Evolutionary conservation across 2,113 vertebrate species (phyloP).

Genomic region (Trogon melanurus): DNA sequence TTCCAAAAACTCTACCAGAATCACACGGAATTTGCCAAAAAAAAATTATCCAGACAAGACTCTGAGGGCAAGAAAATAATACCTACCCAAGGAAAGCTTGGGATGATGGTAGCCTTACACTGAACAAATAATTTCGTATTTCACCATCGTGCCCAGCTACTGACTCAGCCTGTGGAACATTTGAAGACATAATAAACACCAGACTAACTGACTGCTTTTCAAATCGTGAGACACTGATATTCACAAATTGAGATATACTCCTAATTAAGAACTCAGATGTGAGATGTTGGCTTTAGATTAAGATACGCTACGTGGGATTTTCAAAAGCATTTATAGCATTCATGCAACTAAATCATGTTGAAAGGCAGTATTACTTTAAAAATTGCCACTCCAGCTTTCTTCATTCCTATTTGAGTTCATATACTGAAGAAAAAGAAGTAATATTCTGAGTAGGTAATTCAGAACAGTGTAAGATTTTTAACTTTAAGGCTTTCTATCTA

Average conservation of each 20-base stretch:
- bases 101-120: background rate
- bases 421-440: background rate
- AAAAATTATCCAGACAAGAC: background rate
- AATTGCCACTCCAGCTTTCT: background rate
- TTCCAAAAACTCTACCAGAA: background rate
- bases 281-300: background rate
- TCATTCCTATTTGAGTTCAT: background rate
- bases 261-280: background rate
- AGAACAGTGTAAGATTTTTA: background rate
- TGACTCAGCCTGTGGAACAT: background rate
- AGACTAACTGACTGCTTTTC: slow-evolving; percentile 29
- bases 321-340: background rate
- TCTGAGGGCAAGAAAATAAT: background rate
- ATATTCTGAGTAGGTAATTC: background rate
- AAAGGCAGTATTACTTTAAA: background rate
- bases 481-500: background rate
- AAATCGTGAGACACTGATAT: background rate
- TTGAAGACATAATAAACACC: slow-evolving; percentile 37
- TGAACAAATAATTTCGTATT: slow-evolving; percentile 11
- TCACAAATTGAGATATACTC: background rate
- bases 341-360: background rate
- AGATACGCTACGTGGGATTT: background rate
- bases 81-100: background rate
- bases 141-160: background rate
- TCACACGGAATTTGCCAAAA: background rate